Base-by-base conservation (phyloP, 2,888 invertebrate genomes). In the Nomada ruficornis region DNA sequence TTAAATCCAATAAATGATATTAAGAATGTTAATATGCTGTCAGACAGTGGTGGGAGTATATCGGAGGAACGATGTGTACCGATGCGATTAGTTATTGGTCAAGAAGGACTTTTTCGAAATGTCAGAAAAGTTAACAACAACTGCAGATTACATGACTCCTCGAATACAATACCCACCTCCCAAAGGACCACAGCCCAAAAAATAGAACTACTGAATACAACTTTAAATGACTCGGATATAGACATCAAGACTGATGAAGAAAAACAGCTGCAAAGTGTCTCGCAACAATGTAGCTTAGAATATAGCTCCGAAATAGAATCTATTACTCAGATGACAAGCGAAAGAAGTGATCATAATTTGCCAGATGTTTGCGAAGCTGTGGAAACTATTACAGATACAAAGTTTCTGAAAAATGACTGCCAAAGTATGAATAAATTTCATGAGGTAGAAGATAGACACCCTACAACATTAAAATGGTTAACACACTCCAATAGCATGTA, bases 221-320 rank as follows among this genome's bases (percentile, higher is more conserved):
- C 18, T 54, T 86, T 90, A 2, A 90, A 92, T 20, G 93, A 93
- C 55, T 93, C 93, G 0, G 92, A 93, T 71, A 76, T 88, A 10
- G 92, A 91, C 23, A 87, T 89, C 1, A 91, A 91, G 76, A 90
- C 90, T 0, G 92, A 93, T 3, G 90, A 91, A 20, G 93, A 91
- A 36, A 92, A 91, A 90, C 93, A 94, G 83, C 95, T 96, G 95
- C 94, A 96, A 36, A 96, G 96, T 0, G 96, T 96, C 44, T 96
- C 96, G 0, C 96, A 96, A 87, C 96, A 96, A 85, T 96, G 96
- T 88, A 96, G 96, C 78, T 93, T 96, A 64, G 96, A 96, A 89
- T 96, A 96, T 89, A 96, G 96, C 83, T 96, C 96, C 0, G 95
- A 95, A 72, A 83, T 93, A 47, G 93, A 93, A 23, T 92, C 92